A percentile compares a stretch with the other conserved stretches of the same genome.
Conservation (phyloP, 23 tunicate genomes). For the Trididemnum clinides region DNA sequence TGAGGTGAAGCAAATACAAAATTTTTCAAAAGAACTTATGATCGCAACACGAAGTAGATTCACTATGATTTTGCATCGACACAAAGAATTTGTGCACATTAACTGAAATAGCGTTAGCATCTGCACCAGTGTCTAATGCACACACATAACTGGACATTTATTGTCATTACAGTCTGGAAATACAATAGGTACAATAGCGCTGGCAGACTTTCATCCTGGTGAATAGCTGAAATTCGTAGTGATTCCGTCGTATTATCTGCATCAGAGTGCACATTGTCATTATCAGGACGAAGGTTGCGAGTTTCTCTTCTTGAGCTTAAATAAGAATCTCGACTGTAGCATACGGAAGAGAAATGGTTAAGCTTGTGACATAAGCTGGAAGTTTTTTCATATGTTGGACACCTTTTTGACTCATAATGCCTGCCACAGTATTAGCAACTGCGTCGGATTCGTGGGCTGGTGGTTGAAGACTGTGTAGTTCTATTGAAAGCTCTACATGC, state of each 20-base stretch:
- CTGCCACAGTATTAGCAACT: slow-evolving; percentile 2
- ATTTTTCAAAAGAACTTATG: not conserved
- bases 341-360: not conserved
- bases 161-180: not conserved
- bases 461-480: too few relatives aligned
- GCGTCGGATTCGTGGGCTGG: too few relatives aligned
- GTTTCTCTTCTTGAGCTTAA: too few relatives aligned
- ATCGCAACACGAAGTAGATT: not conserved
- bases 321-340: not conserved
- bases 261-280: too few relatives aligned
- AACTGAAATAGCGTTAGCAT: not conserved
- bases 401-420: not conserved
- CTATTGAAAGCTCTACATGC: too few relatives aligned
- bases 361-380: not conserved
- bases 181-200: not conserved
- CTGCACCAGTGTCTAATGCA: not conserved
- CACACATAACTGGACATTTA: not conserved
- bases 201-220: too few relatives aligned
- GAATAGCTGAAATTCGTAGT: not conserved
- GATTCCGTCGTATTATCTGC: too few relatives aligned
- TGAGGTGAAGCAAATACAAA: not conserved
- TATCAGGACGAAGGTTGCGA: too few relatives aligned
- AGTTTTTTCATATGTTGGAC: not conserved
- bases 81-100: not conserved
- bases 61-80: not conserved